Percentiles rank a stretch among this genome's conserved stretches.
Conservation (phyloP, 2,888 invertebrate genomes). For the Amorpha juglandis region DNA sequence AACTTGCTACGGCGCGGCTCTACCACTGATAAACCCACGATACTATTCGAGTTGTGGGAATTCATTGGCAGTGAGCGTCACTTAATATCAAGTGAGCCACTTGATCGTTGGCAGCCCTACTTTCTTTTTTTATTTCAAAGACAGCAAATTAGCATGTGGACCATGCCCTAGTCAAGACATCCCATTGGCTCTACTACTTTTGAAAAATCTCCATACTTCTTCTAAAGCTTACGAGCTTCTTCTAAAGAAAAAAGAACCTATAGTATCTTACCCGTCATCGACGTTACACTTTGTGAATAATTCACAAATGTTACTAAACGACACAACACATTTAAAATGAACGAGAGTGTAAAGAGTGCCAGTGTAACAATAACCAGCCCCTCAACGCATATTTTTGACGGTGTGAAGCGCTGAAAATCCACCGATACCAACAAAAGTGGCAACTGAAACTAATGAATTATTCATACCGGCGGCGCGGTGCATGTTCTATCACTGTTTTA, state of each 20-base stretch:
- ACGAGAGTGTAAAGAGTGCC: conserved; percentile 64
- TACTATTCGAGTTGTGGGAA: too few species aligned
- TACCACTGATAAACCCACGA: too few species aligned
- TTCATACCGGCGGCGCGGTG: conserved; percentile 82
- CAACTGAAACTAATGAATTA: conserved; percentile 85
- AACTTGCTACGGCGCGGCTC: too few species aligned
- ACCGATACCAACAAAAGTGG: conserved; percentile 84
- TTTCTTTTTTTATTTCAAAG: too few species aligned
- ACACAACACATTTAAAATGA: conserved; percentile 60
- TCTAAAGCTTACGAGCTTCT: too few species aligned
- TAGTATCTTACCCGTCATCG: neutral
- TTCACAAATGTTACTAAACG: conserved; percentile 47
- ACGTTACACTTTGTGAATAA: conserved; percentile 41
- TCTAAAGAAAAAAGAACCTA: neutral
- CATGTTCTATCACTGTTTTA: conserved; percentile 86
- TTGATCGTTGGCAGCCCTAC: too few species aligned
- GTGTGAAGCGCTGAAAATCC: conserved; percentile 82
- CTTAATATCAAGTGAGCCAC: too few species aligned
- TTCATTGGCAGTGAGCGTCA: too few species aligned
- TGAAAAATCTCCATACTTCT: too few species aligned
- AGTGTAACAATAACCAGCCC: conserved; percentile 76
- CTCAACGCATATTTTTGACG: conserved; percentile 80
- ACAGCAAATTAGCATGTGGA: too few species aligned
- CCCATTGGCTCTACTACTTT: too few species aligned
- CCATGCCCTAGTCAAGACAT: too few species aligned